phyloP scores from a whole-genome alignment of 2,888 invertebrate genomes.

The Drosophila testacea region DNA sequence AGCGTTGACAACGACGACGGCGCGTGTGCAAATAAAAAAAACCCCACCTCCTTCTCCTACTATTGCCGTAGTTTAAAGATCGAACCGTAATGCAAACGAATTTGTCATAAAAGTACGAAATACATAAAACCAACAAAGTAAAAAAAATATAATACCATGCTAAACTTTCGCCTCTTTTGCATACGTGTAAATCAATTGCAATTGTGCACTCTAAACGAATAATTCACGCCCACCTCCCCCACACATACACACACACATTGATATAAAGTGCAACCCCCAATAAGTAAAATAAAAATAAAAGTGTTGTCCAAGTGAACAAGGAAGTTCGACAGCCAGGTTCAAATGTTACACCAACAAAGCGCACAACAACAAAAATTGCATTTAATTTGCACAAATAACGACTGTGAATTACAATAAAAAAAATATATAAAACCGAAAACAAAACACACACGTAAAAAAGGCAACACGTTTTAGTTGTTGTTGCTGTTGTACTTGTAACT shows the following conservation, averaged over 20 bases:
- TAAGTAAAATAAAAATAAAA: background rate
- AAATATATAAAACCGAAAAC: constrained; percentile 9
- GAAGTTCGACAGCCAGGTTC: constrained; percentile 70
- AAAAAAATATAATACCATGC: constrained; percentile 38
- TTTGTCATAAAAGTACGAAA: constrained; percentile 39
- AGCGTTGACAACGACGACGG: constrained; percentile 44
- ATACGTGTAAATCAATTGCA: constrained; percentile 58
- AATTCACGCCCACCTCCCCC: constrained; percentile 2
- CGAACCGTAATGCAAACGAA: constrained; percentile 59
- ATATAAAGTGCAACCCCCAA: constrained; percentile 42
- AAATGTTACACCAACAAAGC: constrained; percentile 69
- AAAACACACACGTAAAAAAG: constrained; percentile 25
- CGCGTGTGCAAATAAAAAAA: constrained; percentile 58
- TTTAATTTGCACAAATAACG: constrained; percentile 69
- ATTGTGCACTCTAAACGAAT: constrained; percentile 40
- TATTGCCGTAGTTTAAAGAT: constrained; percentile 19
- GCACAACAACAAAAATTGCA: constrained; percentile 60
- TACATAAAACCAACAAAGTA: constrained; percentile 1
- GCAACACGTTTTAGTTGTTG: constrained; percentile 51
- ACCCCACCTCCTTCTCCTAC: constrained; percentile 10
- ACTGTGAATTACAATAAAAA: constrained; percentile 50
- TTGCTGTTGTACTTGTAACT: constrained; percentile 36
- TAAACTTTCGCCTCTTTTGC: constrained; percentile 61
- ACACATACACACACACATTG: constrained; percentile 11
- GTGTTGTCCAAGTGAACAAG: constrained; percentile 56